phyloP scores from a whole-genome alignment of 2,797 vertebrate species.

The Luscinia luscinia region DNA sequence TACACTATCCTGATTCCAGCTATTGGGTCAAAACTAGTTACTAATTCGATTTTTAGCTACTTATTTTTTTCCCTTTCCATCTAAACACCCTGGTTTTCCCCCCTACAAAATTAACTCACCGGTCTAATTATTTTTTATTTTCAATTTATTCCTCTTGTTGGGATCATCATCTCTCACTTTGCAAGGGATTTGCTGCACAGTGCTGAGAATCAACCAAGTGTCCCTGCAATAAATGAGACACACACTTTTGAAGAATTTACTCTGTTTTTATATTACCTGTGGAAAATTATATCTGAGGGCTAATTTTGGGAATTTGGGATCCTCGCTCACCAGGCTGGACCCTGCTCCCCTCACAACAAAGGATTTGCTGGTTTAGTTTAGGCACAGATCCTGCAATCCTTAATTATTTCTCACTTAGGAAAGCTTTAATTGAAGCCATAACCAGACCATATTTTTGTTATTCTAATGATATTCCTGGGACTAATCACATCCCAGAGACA shows the following conservation, averaged over 20 bases:
- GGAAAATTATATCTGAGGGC: rapidly evolving
- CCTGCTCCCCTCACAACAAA: neutral
- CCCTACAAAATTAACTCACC: neutral
- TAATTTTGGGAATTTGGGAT: neutral
- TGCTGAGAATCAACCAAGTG: rapidly evolving
- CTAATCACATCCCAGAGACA: neutral
- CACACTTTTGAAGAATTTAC: rapidly evolving
- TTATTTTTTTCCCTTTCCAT: neutral
- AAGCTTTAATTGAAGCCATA: slow-evolving; percentile 2
- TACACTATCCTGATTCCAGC: neutral
- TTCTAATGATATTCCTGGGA: slow-evolving; percentile 11
- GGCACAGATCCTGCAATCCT: neutral
- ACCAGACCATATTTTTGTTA: slow-evolving; percentile 3
- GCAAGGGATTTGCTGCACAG: rapidly evolving
- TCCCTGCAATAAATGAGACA: too few relatives aligned
- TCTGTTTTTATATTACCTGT: rapidly evolving
- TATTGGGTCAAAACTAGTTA: neutral
- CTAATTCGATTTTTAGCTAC: neutral
- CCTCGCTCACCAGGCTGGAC: neutral
- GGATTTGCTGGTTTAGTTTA: neutral
- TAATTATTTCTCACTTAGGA: slow-evolving; percentile 23
- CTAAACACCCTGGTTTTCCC: rapidly evolving
- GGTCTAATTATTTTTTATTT: rapidly evolving
- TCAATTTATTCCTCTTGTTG: neutral
- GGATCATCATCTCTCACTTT: neutral